phyloP scores from a whole-genome alignment of 2,888 invertebrate species.

The Synergus japonicus region DNA sequence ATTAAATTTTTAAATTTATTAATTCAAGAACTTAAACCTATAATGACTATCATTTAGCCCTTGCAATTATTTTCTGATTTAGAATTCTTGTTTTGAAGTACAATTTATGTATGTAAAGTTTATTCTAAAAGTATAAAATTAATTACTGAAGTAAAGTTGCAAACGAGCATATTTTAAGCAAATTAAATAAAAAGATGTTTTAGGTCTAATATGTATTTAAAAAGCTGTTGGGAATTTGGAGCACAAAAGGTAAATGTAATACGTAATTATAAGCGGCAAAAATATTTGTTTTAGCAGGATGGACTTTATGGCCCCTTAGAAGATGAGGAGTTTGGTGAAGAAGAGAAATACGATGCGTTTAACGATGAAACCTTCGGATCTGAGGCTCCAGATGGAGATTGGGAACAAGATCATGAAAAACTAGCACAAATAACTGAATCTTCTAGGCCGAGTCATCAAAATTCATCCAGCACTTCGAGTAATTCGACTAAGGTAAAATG shows the following conservation, averaged over 20 bases:
- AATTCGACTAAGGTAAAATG: not conserved
- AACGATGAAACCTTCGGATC: slow-evolving; percentile 96
- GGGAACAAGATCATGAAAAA: slow-evolving; percentile 87
- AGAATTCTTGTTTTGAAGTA: not conserved
- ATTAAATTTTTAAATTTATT: not conserved
- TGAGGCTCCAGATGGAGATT: slow-evolving; percentile 84
- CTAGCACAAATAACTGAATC: slow-evolving; percentile 82
- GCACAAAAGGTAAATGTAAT: not conserved
- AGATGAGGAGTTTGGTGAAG: slow-evolving; percentile 82
- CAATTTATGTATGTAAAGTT: not conserved
- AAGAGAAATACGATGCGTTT: slow-evolving; percentile 93
- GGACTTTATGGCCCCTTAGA: slow-evolving; percentile 77
- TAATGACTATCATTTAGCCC: not conserved
- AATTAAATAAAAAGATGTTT: not conserved
- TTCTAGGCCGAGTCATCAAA: slow-evolving; percentile 69
- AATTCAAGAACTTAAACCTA: not conserved
- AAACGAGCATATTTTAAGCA: no score
- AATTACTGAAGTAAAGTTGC: no score
- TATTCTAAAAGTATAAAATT: not conserved
- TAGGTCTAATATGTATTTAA: not conserved
- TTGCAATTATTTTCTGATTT: not conserved
- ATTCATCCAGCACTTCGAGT: slow-evolving; percentile 49
- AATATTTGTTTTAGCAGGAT: slow-evolving; percentile 52
- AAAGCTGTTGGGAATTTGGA: not conserved
- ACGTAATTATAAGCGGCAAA: not conserved